A percentile compares a stretch with the other conserved stretches of the same genome.
These are phyloP conservation scores for Neogobius melanostomus DNA, from an alignment of 2,113 vertebrate species.

Conservation along the genomic window DNA sequence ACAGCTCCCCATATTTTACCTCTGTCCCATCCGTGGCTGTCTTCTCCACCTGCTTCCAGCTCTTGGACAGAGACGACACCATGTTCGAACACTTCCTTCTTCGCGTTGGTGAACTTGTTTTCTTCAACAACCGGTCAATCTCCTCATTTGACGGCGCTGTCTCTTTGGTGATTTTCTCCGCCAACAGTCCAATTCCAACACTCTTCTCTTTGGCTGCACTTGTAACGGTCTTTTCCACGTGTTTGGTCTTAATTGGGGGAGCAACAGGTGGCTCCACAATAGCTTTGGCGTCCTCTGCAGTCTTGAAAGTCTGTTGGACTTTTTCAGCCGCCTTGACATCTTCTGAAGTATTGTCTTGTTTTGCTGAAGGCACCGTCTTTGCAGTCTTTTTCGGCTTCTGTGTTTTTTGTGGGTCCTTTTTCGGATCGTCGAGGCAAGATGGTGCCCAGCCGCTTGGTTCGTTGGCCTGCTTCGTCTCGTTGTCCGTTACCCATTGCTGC, in stretches of 20 bases:
- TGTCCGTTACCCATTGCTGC: conserved; percentile 89
- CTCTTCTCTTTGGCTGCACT: conserved; percentile 81
- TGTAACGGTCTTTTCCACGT: conserved; percentile 83
- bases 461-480: conserved; percentile 79
- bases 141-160: conserved; percentile 34
- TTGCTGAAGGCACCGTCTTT: background rate
- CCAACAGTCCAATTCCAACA: conserved; percentile 74
- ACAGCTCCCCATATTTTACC: conserved; percentile 29
- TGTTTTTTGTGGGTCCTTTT: conserved; percentile 41
- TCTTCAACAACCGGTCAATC: conserved; percentile 76
- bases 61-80: conserved; percentile 83
- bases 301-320: conserved; percentile 25
- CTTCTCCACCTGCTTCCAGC: conserved; percentile 83
- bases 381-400: conserved; percentile 30
- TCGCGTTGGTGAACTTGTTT: conserved; percentile 76
- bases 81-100: conserved; percentile 84
- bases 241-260: conserved; percentile 82
- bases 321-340: conserved; percentile 17
- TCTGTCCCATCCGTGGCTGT: conserved; percentile 15
- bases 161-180: conserved; percentile 78
- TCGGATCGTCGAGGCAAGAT: conserved; percentile 20
- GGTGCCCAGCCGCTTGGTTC: conserved; percentile 90
- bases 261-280: background rate
- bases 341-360: background rate
- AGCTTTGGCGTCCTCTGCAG: background rate